phyloP scores from a whole-genome alignment of 2,888 invertebrate genomes.

The Seira sanloemensis region DNA sequence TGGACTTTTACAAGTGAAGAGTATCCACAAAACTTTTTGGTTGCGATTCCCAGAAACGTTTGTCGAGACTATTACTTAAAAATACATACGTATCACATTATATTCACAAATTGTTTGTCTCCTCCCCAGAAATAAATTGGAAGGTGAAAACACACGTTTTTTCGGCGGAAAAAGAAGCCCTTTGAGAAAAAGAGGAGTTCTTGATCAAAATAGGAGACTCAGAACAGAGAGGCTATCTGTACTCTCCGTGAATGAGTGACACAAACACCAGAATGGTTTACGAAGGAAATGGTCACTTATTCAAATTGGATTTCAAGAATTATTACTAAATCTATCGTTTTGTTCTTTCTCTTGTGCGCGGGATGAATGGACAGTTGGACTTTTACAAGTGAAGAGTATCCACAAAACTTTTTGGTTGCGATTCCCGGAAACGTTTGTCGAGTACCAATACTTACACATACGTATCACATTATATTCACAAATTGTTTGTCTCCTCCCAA shows the following conservation, averaged over 20 bases:
- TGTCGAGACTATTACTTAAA: background rate
- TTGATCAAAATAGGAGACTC: background rate
- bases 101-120: background rate
- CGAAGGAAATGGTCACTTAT: too few relatives aligned
- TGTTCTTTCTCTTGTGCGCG: too few relatives aligned
- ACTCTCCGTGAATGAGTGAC: background rate
- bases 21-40: background rate
- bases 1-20: too few relatives aligned
- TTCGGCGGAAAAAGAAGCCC: too few relatives aligned
- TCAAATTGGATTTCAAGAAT: too few relatives aligned
- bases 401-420: background rate
- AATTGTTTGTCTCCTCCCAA: background rate
- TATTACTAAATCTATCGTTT: too few relatives aligned
- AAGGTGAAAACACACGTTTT: background rate
- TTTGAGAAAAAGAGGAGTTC: too few relatives aligned
- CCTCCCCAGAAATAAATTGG: background rate
- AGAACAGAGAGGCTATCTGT: too few relatives aligned
- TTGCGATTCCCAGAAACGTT: background rate
- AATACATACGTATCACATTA: too few relatives aligned
- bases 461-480: too few relatives aligned
- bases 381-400: too few relatives aligned
- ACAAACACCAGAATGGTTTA: background rate
- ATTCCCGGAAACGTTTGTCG: constrained; percentile 1
- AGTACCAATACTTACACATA: background rate
- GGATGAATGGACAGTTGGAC: too few relatives aligned